These are phyloP conservation scores for Acanthopagrus latus DNA, from an alignment of 2,797 vertebrate genomes.

Conservation along the genomic window DNA sequence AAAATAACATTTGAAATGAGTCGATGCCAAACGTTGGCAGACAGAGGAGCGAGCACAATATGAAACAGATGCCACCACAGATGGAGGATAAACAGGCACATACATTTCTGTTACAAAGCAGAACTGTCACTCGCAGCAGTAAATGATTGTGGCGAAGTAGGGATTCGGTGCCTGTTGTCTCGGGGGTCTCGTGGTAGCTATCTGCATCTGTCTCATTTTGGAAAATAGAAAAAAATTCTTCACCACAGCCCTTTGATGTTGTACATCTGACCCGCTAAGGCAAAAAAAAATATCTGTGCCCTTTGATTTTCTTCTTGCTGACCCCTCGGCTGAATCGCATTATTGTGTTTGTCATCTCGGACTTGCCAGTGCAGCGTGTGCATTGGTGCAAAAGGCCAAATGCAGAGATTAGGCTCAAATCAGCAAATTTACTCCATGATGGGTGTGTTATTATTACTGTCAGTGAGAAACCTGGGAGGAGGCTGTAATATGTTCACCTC, in stretches of 20 bases:
- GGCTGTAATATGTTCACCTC: slow-evolving; percentile 2
- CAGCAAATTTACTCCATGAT: background rate
- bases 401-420: background rate
- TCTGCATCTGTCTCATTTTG: slow-evolving; percentile 44
- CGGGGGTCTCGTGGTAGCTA: slow-evolving; percentile 33
- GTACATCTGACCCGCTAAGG: background rate
- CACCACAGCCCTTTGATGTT: slow-evolving; percentile 21
- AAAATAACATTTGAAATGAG: slow-evolving; percentile 70
- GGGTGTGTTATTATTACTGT: background rate
- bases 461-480: slow-evolving; percentile 1
- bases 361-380: background rate
- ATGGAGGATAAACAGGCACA: slow-evolving; percentile 80
- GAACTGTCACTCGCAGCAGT: slow-evolving; percentile 71
- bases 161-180: slow-evolving; percentile 54
- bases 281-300: background rate
- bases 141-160: slow-evolving; percentile 68
- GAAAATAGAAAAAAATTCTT: slow-evolving; percentile 38
- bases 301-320: slow-evolving; percentile 18
- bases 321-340: background rate
- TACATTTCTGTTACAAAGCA: slow-evolving; percentile 78
- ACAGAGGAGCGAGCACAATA: slow-evolving; percentile 68
- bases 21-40: slow-evolving; percentile 67
- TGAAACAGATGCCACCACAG: slow-evolving; percentile 83
- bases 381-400: background rate
- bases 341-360: background rate